Percentiles rank a stretch among this genome's conserved stretches.
phyloP scores from a whole-genome alignment of 2,797 vertebrate genomes.

The Lerista edwardsae region DNA sequence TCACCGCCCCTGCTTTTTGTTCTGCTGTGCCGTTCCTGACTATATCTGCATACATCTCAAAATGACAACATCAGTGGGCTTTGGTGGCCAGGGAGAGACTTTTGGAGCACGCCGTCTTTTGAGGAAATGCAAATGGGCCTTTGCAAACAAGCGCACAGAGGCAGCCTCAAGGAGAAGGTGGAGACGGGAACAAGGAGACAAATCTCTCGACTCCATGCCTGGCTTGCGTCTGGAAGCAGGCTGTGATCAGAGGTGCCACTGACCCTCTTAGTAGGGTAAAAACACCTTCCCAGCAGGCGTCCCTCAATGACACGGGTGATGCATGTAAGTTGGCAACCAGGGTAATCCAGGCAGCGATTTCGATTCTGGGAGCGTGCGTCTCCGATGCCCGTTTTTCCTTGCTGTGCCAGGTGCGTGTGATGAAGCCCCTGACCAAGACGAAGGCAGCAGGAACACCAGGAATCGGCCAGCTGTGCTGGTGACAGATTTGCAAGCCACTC shows the following conservation, averaged over 20 bases:
- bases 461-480: neutral
- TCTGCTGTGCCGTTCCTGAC: constrained; percentile 52
- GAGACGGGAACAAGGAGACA: constrained; percentile 33
- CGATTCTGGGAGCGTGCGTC: constrained; percentile 9
- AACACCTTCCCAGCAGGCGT: neutral
- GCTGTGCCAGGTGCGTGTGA: neutral
- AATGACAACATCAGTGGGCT: constrained; percentile 26
- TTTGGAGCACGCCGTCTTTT: constrained; percentile 22
- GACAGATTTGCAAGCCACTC: neutral
- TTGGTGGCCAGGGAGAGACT: constrained; percentile 25
- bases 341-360: constrained; percentile 23
- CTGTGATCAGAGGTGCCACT: neutral
- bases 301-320: constrained; percentile 9
- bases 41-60: constrained; percentile 46
- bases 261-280: constrained; percentile 26
- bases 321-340: constrained; percentile 20
- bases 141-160: constrained; percentile 37
- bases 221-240: constrained; percentile 22
- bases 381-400: neutral
- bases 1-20: constrained; percentile 8
- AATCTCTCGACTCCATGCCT: constrained; percentile 14
- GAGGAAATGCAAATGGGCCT: constrained; percentile 34
- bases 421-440: constrained; percentile 31
- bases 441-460: neutral
- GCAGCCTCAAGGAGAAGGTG: constrained; percentile 29